These are phyloP conservation scores for Sanderia malayensis DNA, from an alignment of 30 jellyfish, hydroid and myxozoan species.

Conservation along the genomic window DNA sequence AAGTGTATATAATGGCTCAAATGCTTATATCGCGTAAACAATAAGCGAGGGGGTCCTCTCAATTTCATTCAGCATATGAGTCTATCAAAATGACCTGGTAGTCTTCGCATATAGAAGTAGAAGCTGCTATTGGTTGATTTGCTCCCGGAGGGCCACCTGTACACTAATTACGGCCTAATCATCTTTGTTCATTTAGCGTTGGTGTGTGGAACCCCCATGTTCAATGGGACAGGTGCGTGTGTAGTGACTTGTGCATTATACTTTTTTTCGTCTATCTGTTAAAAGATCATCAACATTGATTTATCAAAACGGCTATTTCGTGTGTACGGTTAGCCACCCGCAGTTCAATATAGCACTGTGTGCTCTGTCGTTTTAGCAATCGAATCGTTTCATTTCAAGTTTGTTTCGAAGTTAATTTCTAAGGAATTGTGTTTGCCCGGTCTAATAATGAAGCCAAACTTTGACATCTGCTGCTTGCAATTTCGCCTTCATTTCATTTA, in stretches of 20 bases:
- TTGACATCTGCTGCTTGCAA: neutral
- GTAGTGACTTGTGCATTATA: conserved; percentile 38
- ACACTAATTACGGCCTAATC: conserved; percentile 36
- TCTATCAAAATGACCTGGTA: no score
- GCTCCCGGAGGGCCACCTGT: conserved; percentile 88
- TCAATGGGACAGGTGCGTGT: conserved; percentile 41
- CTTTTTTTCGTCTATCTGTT: conserved; percentile 55
- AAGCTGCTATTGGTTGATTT: conserved; percentile 25
- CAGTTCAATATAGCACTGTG: conserved; percentile 34
- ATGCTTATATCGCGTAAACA: neutral
- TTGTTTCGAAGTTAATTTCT: conserved; percentile 47
- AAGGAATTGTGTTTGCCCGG: conserved; percentile 21
- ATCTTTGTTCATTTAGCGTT: conserved; percentile 69
- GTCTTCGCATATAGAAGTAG: no score
- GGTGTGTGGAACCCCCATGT: conserved; percentile 62
- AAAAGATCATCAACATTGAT: conserved; percentile 71
- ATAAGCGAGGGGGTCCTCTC: no score
- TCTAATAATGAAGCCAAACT: conserved; percentile 17
- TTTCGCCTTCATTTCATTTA: neutral
- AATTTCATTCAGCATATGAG: no score
- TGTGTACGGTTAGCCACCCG: neutral
- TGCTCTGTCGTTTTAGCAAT: conserved; percentile 26
- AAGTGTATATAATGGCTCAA: no score
- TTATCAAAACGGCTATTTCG: conserved; percentile 27
- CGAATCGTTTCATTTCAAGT: conserved; percentile 18